phyloP scores from a whole-genome alignment of 2,113 vertebrate genomes.

The Strigops habroptila region DNA sequence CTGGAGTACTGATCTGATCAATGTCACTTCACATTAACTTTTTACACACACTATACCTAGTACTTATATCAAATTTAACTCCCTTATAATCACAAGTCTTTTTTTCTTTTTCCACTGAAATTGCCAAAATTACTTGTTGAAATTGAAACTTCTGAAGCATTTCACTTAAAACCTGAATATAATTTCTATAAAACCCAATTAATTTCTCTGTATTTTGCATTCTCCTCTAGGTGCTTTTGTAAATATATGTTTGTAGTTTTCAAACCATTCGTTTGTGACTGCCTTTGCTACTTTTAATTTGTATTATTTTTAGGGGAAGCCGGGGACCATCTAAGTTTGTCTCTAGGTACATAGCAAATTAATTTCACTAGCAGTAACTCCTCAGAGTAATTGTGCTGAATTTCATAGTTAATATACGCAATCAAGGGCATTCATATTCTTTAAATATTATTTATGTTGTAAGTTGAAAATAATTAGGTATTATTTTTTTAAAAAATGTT shows the following conservation, averaged over 20 bases:
- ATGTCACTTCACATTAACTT: not conserved
- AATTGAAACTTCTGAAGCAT: not conserved
- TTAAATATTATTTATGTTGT: not conserved
- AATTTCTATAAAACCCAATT: not conserved
- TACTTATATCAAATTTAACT: not conserved
- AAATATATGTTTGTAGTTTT: not conserved
- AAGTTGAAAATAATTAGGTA: not conserved
- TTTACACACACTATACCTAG: not conserved
- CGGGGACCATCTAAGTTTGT: not conserved
- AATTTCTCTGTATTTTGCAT: not conserved
- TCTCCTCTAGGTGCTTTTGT: not conserved
- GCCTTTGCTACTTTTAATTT: not conserved
- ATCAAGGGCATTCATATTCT: not conserved
- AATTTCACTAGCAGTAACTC: not conserved
- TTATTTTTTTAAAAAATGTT: not conserved
- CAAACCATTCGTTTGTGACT: not conserved
- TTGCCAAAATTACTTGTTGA: not conserved
- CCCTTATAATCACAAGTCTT: not conserved
- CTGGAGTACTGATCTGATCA: not conserved
- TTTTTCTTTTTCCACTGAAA: not conserved
- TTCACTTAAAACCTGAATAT: not conserved
- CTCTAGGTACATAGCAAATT: not conserved
- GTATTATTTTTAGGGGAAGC: not conserved
- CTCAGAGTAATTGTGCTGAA: not conserved
- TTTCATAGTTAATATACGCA: not conserved